A percentile compares a stretch with the other conserved stretches of the same genome.
Evolutionary conservation across 2,888 invertebrate species (phyloP).

Genomic region (Drosophila vallismaia): DNA sequence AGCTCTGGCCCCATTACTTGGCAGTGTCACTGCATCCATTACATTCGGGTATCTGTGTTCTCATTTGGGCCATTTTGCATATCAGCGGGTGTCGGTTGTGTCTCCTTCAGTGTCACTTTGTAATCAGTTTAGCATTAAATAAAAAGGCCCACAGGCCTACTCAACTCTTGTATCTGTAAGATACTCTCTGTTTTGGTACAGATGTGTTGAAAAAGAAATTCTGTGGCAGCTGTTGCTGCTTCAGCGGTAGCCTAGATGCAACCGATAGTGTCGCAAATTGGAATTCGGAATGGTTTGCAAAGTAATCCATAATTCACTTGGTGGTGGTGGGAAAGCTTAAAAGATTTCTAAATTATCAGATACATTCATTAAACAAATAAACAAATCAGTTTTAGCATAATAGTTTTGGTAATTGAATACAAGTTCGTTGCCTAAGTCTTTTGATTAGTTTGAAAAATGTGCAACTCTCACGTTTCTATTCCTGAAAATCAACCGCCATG

Average conservation of each 20-base stretch:
- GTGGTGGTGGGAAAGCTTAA: neutral
- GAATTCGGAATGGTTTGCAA: neutral
- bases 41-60: constrained; percentile 35
- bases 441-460: constrained; percentile 8
- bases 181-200: constrained; percentile 24
- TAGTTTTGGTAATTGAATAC: neutral
- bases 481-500: constrained; percentile 1
- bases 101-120: constrained; percentile 51
- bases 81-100: constrained; percentile 40
- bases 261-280: constrained; percentile 15
- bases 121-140: constrained; percentile 60
- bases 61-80: constrained; percentile 23
- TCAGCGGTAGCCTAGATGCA: constrained; percentile 41
- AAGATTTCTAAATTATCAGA: neutral
- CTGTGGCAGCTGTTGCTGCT: constrained; percentile 24
- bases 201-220: constrained; percentile 33
- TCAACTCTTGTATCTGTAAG: constrained; percentile 34
- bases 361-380: constrained; percentile 3
- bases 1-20: constrained; percentile 13
- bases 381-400: neutral
- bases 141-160: constrained; percentile 11
- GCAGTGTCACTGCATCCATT: constrained; percentile 13
- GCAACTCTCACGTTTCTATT: neutral
- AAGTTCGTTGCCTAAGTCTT: constrained; percentile 57
- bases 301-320: constrained; percentile 32